phyloP scores from a whole-genome alignment of 2,797 vertebrate genomes.

The Peromyscus melanophrys region DNA sequence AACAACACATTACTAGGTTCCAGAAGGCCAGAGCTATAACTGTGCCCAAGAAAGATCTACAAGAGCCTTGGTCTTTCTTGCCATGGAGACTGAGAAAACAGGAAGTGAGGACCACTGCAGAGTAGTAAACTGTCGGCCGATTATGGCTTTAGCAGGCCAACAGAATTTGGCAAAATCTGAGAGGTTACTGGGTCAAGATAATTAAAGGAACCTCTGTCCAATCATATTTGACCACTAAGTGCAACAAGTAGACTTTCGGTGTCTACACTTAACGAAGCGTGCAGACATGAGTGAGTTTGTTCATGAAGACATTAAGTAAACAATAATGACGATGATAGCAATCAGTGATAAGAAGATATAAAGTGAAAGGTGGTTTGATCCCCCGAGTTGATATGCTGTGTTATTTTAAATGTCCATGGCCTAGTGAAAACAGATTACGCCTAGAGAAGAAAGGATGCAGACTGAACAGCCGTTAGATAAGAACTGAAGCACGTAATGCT shows the following conservation, averaged over 20 bases:
- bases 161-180: background rate
- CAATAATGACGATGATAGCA: too few species aligned
- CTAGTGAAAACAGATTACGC: background rate
- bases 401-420: background rate
- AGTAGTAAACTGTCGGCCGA: fast-evolving
- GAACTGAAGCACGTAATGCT: background rate
- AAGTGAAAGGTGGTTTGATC: background rate
- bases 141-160: background rate
- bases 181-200: background rate
- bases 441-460: background rate
- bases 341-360: background rate
- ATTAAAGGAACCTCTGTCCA: background rate
- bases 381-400: background rate
- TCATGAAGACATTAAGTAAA: background rate
- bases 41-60: background rate
- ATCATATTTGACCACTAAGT: background rate
- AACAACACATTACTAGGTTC: background rate
- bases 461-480: background rate
- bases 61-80: background rate
- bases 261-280: background rate
- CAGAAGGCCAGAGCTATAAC: background rate
- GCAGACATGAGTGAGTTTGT: background rate
- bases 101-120: background rate
- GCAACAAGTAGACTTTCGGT: too few species aligned
- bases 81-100: background rate